A percentile compares a stretch with the other conserved stretches of the same genome.
These are phyloP conservation scores for Alviniconcha marisindica DNA, from an alignment of 1,140 invertebrate genomes.

Conservation along the genomic window DNA sequence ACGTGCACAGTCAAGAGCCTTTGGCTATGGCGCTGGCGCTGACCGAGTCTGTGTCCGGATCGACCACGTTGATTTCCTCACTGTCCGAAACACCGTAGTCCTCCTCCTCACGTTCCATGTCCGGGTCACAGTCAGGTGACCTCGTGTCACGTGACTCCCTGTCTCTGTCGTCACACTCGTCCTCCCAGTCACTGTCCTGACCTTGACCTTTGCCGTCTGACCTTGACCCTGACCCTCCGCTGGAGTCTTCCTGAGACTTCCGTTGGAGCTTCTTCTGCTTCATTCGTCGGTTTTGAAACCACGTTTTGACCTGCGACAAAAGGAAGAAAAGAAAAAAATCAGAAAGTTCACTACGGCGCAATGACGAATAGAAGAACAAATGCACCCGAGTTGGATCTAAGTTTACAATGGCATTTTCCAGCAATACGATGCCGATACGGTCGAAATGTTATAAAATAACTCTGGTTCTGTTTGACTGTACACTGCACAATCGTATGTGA, in stretches of 20 bases:
- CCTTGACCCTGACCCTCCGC: conserved; percentile 31
- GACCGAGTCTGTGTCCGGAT: conserved; percentile 53
- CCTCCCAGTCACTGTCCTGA: conserved; percentile 49
- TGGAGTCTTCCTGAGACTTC: conserved; percentile 80
- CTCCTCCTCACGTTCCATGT: conserved; percentile 31
- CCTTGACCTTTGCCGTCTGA: conserved; percentile 40
- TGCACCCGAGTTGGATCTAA: too few species aligned
- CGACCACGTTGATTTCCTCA: conserved; percentile 67
- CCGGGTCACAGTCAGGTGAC: conserved; percentile 7
- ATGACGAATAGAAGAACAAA: not conserved
- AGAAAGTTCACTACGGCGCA: too few species aligned
- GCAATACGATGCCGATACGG: too few species aligned
- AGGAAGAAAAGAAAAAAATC: not conserved
- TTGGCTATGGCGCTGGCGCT: not conserved
- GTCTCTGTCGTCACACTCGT: conserved; percentile 45
- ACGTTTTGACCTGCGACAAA: conserved; percentile 89
- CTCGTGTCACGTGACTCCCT: conserved; percentile 27
- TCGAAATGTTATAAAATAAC: too few species aligned
- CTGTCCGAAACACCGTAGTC: conserved; percentile 49
- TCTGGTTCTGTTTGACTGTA: too few species aligned
- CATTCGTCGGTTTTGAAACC: conserved; percentile 98
- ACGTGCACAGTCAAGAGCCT: not conserved
- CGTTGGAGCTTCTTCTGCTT: conserved; percentile 97
- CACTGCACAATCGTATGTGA: too few species aligned
- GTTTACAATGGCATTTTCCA: too few species aligned